Conservation (phyloP, 2,113 vertebrate genomes). For the Chaenocephalus aceratus region DNA sequence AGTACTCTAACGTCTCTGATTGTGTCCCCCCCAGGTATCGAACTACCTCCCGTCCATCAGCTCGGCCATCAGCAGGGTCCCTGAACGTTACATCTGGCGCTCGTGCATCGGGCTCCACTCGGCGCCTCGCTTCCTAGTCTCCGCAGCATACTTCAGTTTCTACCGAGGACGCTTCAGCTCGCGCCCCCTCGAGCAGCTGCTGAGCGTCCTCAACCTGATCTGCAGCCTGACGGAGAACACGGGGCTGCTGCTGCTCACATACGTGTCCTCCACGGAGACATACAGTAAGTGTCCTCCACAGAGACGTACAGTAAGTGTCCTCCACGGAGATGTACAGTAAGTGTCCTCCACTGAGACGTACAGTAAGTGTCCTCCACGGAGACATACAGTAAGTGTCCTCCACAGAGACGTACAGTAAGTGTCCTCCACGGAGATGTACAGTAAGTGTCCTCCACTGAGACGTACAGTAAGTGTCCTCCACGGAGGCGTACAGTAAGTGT, state of each 20-base stretch:
- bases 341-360: no score
- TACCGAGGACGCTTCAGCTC: constrained; percentile 84
- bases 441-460: no score
- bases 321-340: no score
- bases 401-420: no score
- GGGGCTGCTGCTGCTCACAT: constrained; percentile 92
- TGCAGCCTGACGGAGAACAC: constrained; percentile 88
- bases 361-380: no score
- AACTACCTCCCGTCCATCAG: constrained; percentile 98
- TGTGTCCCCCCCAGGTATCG: constrained; percentile 82
- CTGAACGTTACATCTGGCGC: constrained; percentile 95
- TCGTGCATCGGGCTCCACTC: constrained; percentile 93
- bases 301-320: no score
- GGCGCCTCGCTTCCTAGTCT: constrained; percentile 89
- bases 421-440: no score
- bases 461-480: no score
- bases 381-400: no score
- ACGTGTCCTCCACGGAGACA: constrained; percentile 91
- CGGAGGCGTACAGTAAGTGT: no score
- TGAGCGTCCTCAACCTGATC: constrained; percentile 84
- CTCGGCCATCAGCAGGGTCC: constrained; percentile 90
- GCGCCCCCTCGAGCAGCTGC: constrained; percentile 76
- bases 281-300: constrained; percentile 84
- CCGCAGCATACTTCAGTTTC: constrained; percentile 90
- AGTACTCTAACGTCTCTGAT: no score